These are phyloP conservation scores for Dicyrtoma fusca DNA, from an alignment of 2,888 invertebrate species.

Conservation along the genomic window DNA sequence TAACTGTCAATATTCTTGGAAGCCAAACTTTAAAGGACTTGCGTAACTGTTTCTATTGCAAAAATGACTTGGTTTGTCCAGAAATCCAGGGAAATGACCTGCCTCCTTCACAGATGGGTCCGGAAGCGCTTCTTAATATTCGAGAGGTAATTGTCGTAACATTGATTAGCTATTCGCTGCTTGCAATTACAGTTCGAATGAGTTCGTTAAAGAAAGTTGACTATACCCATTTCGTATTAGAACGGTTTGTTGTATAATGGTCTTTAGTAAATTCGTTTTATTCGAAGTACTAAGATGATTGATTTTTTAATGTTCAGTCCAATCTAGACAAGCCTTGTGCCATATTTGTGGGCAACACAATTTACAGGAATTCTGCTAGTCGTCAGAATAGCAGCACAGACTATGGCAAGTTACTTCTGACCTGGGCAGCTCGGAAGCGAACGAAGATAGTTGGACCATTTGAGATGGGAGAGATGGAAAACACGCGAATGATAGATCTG, in stretches of 20 bases:
- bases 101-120: neutral
- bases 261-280: neutral
- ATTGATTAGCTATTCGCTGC: too few species aligned
- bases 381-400: neutral
- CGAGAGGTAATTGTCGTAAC: too few species aligned
- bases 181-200: neutral
- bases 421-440: neutral
- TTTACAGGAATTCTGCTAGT: conserved; percentile 14
- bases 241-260: neutral
- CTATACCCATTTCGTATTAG: neutral
- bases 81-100: conserved; percentile 16
- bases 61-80: conserved; percentile 10
- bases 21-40: conserved; percentile 24
- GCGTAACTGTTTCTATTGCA: conserved; percentile 20
- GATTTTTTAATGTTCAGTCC: conserved; percentile 1
- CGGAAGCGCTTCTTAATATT: conserved; percentile 1
- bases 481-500: conserved; percentile 16
- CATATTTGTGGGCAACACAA: conserved; percentile 19
- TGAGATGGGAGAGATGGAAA: conserved; percentile 12
- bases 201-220: neutral
- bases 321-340: conserved; percentile 15
- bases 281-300: neutral
- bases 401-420: neutral
- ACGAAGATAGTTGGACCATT: conserved; percentile 5
- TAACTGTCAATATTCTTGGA: conserved; percentile 20